Base-by-base conservation (phyloP, 2,888 invertebrate genomes). In the Diaperis boleti region DNA sequence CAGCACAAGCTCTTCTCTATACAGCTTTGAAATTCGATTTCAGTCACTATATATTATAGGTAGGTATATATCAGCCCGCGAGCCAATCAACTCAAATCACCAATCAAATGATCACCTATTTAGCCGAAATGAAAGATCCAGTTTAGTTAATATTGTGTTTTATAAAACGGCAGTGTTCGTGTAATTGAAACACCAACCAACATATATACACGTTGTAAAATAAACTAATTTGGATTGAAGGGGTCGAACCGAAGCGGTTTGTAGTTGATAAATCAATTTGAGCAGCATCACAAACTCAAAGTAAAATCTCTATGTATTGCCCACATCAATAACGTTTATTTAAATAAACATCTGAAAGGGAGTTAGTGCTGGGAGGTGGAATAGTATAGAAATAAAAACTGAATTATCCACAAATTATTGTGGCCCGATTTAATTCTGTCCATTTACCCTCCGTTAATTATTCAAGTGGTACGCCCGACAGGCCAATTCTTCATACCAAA, bases 221-320 rank as follows among this genome's bases (percentile, higher is more conserved):
- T 45, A 45, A 45, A 45, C 45, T 45, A 45, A 45, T 45, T 45
- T 45, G 14, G 13, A 5, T 13, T 20, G 45, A 45, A 22, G 22
- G 45, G 45, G 45, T 20, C n/a, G 18, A 18, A 7, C 2, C 8
- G 8, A 17, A 7, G 18, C 42, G 8, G 7, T n/a, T 26, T 8
- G 26, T 26, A 26, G n/a, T n/a, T n/a, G 26, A 26, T 26, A 26
- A 26, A 26, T 26, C 26, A 26, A 26, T 26, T 20, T 20, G n/a
- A n/a, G n/a, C n/a, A n/a, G n/a, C n/a, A n/a, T n/a, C n/a, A n/a
- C n/a, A n/a, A n/a, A n/a, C n/a, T n/a, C n/a, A n/a, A n/a, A n/a
- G n/a, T n/a, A n/a, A n/a, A n/a, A n/a, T n/a, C n/a, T n/a, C n/a
- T n/a, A n/a, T n/a, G n/a, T n/a, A n/a, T n/a, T n/a, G n/a, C n/a